Conservation (phyloP, 1,140 invertebrate genomes). For the Mylabris phalerata region DNA sequence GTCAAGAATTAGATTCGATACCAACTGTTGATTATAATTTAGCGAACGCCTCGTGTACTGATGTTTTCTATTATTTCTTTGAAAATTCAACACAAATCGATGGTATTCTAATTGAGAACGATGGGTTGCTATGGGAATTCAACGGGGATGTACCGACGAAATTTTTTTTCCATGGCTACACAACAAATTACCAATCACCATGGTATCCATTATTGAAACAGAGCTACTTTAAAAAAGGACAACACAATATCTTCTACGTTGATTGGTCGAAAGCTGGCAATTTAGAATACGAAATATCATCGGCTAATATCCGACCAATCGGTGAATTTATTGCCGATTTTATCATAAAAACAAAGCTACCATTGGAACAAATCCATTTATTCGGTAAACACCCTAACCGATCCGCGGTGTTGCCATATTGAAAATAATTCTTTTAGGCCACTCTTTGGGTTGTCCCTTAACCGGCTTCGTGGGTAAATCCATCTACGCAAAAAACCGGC, state of each 20-base stretch:
- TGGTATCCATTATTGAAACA: slow-evolving; percentile 21
- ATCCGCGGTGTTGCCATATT: not conserved
- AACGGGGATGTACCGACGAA: slow-evolving; percentile 8
- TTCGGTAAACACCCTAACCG: not conserved
- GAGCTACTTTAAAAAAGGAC: slow-evolving; percentile 46
- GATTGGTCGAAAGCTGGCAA: slow-evolving; percentile 43
- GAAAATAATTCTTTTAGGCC: slow-evolving; percentile 51
- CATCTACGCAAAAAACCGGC: slow-evolving; percentile 24
- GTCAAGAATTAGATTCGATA: too few species aligned
- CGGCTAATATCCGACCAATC: slow-evolving; percentile 16
- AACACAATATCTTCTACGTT: slow-evolving; percentile 56
- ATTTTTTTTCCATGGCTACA: slow-evolving; percentile 29
- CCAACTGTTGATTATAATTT: too few species aligned
- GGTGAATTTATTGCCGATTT: slow-evolving; percentile 20
- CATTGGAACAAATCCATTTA: not conserved
- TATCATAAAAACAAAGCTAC: not conserved
- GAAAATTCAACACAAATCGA: too few species aligned
- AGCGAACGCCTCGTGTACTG: too few species aligned
- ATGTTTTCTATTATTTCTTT: too few species aligned
- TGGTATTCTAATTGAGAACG: too few species aligned
- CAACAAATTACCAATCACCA: slow-evolving; percentile 15
- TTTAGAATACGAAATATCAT: slow-evolving; percentile 15
- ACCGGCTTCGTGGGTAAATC: slow-evolving; percentile 61
- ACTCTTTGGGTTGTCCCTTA: slow-evolving; percentile 68
- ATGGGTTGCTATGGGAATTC: not conserved